Percentiles rank a stretch among this genome's conserved stretches.
These are phyloP conservation scores for Pollenia angustigena DNA, from an alignment of 2,888 invertebrate genomes.

Conservation along the genomic window DNA sequence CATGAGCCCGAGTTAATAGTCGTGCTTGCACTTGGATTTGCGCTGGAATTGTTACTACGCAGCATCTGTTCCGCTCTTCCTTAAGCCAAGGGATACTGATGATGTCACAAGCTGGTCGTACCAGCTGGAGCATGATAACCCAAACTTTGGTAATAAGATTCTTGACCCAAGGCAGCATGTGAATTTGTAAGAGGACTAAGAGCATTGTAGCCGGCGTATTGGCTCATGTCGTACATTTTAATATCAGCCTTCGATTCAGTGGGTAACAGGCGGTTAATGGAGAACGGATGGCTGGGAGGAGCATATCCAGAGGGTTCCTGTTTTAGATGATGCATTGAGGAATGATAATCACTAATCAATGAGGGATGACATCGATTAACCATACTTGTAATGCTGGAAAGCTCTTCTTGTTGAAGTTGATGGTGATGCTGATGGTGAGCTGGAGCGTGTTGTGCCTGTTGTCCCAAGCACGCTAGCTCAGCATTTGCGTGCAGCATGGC, in stretches of 20 bases:
- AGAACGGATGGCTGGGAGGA: conserved; percentile 95
- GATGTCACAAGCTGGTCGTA: conserved; percentile 95
- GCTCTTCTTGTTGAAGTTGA: conserved; percentile 86
- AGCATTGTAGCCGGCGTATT: conserved; percentile 87
- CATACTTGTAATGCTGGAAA: conserved; percentile 87
- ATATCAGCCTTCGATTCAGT: conserved; percentile 94
- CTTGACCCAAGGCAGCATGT: conserved; percentile 87
- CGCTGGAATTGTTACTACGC: conserved; percentile 77
- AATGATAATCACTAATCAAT: conserved; percentile 87
- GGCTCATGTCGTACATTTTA: conserved; percentile 95
- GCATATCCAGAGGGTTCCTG: conserved; percentile 92
- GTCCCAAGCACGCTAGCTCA: conserved; percentile 86
- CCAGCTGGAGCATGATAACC: conserved; percentile 89
- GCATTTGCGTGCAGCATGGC: conserved; percentile 89
- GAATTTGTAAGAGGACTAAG: conserved; percentile 87
- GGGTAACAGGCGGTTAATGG: conserved; percentile 96
- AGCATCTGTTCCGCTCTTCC: conserved; percentile 84
- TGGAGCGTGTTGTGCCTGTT: conserved; percentile 85
- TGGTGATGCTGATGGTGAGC: conserved; percentile 85
- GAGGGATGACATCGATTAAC: conserved; percentile 88
- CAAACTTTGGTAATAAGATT: conserved; percentile 93
- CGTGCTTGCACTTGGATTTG: conserved; percentile 66
- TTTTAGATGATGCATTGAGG: conserved; percentile 88
- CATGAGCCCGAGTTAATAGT: conserved; percentile 74
- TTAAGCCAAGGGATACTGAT: conserved; percentile 94